Base-by-base conservation (phyloP, 2,888 invertebrate species). In the Formica aserva region DNA sequence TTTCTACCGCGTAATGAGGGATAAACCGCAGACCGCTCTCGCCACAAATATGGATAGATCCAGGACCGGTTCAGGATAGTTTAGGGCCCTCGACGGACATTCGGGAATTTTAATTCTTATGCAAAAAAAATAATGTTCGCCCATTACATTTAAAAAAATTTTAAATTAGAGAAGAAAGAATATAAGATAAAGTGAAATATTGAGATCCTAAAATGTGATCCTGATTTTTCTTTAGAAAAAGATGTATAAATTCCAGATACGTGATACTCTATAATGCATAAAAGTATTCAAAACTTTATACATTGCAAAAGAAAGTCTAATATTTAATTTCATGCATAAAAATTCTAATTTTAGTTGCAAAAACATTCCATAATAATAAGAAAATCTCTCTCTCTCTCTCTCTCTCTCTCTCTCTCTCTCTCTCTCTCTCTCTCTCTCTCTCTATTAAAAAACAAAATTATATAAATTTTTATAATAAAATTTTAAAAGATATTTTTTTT, bases 1-100 rank as follows among this genome's bases (percentile, higher is more conserved):
- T 86, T 85, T 85, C 67, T 82, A 86, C 91, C 89, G 88, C 86
- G 90, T 92, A 92, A 92, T 90, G 92, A 91, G 92, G 91, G 88
- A 90, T 89, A 90, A 92, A 92, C 92, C 92, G 86, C 90, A 91
- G 85, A 85, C 88, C 83, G 55, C 82, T 69, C 87, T 86, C 77
- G 75, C 82, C 84, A 45, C 82, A 69, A 60, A 85, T 69, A 75
- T 84, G 80, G 85, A 86, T 78, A 72, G 84, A 78, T 57, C 72
- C 72, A 63, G 83, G 75, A 65, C 60, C 60, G 84, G 81, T 83
- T 52, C 62, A 13, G 78, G 71, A 71, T 48, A 55, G 57, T 55
- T 29, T 62, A 63, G 69, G 5, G 52, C 55, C 22, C n/a, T 26
- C 32, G 35, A 32, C 13, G 63, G 48, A 8, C 48, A 15, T 26